Evolutionary conservation across 2,888 invertebrate species (phyloP), one percentile per base, ranked within the genome.

Genomic region (Gymnocheta viridis): DNA sequence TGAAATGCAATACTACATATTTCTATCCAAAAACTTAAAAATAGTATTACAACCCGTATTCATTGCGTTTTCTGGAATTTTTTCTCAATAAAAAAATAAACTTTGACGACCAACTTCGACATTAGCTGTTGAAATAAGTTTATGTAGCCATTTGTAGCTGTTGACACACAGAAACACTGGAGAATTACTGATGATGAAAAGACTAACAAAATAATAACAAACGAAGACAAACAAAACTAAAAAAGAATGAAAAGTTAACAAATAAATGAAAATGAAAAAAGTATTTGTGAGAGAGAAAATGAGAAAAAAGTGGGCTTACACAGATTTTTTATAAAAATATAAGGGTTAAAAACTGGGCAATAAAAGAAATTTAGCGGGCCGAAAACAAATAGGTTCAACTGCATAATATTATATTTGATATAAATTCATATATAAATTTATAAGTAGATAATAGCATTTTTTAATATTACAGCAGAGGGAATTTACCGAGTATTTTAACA

Each of bases 91-190:
- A 41, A 41, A 35, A 35, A 35, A 22, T 44, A 72, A 82, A 78
- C 69, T 82, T 64, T 64, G 22, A 67, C 62, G 47, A 69, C 73
- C 78, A 82, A 82, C 73, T 82, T 74, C 56, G 78, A 73, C 69
- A 73, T 73, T 74, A 58, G 54, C 73, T 44, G 78, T 56, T 67
- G 49, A 73, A 82, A 74, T 74, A 38, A 78, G 67, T 73, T 73
- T 24, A 27, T 66, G 69, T 58, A 58, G 60, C 56, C 54, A 69
- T 79, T 82, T 78, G 78, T 49, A 62, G 67, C 44, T 67, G 72
- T 78, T 67, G 67, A 67, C 56, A 77, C 17, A 35, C 17, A 58
- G 29, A 58, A 62, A 56, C 73, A 73, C 49, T 14, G 9, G 54
- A 64, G 62, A 62, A 38, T 67, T 56, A 62, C 67, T 54, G 54